phyloP scores from a whole-genome alignment of 2,113 vertebrate species.

The Xyrauchen texanus region DNA sequence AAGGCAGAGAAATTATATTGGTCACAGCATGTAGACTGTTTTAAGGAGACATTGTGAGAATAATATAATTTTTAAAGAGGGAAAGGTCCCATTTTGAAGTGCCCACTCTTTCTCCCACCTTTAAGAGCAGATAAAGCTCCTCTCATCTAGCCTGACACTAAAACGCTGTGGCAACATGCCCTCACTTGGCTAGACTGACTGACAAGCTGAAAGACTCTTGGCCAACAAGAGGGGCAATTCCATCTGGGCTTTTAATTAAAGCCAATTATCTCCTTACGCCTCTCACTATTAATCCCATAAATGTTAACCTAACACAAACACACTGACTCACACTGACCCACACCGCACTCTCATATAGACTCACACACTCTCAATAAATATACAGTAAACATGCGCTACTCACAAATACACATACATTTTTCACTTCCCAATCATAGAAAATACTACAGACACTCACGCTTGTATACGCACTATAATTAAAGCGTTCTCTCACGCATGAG shows the following conservation, averaged over 20 bases:
- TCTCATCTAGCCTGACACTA: slow-evolving; percentile 51
- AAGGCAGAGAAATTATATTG: not conserved
- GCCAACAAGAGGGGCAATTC: slow-evolving; percentile 49
- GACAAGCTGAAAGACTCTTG: slow-evolving; percentile 41
- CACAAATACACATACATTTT: slow-evolving; percentile 10
- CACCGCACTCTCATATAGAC: not conserved
- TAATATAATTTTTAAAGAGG: not conserved
- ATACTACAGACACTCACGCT: not conserved
- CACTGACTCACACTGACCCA: slow-evolving; percentile 28
- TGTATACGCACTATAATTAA: slow-evolving; percentile 1
- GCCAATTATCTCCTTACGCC: slow-evolving; percentile 55
- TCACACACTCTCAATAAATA: slow-evolving; percentile 9
- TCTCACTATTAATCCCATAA: slow-evolving; percentile 47
- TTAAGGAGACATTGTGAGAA: not conserved
- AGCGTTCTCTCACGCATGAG: not conserved
- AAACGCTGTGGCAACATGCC: slow-evolving; percentile 27
- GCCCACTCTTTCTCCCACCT: not conserved
- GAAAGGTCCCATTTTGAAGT: not conserved
- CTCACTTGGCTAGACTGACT: slow-evolving; percentile 50
- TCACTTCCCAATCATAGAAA: not conserved
- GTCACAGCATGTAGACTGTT: not conserved
- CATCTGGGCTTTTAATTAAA: slow-evolving; percentile 63
- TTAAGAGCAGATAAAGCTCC: not conserved
- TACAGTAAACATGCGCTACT: not conserved
- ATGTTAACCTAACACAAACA: slow-evolving; percentile 45